A percentile compares a stretch with the other conserved stretches of the same genome.
phyloP scores from a whole-genome alignment of 2,797 vertebrate species.

The Etheostoma nigrum region DNA sequence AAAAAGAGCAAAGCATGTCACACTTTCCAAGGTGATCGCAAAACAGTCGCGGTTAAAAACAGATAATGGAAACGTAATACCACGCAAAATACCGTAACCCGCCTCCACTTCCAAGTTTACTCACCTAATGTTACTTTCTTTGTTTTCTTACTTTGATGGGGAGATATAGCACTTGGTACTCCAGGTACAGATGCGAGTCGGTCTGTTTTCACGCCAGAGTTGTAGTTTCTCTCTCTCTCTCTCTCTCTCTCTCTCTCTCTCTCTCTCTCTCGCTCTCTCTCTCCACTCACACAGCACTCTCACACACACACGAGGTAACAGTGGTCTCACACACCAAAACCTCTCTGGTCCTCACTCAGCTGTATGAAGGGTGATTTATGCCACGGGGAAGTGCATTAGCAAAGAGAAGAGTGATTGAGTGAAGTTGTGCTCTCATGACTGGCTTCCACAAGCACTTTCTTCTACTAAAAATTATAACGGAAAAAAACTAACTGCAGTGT shows the following conservation, averaged over 20 bases:
- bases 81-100: neutral
- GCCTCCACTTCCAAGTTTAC: neutral
- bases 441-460: neutral
- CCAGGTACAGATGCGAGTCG: conserved; percentile 28
- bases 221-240: conserved; percentile 1
- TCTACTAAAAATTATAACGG: conserved; percentile 1
- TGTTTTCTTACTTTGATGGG: conserved; percentile 5
- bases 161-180: conserved; percentile 20
- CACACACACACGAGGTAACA: neutral
- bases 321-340: conserved; percentile 10
- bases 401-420: neutral
- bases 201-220: conserved; percentile 4
- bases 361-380: conserved; percentile 55
- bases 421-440: too few relatives aligned
- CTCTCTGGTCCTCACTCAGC: conserved; percentile 17
- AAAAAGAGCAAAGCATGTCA: conserved; percentile 13
- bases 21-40: neutral
- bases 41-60: neutral
- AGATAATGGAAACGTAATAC: accelerated
- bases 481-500: neutral
- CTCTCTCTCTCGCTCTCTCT: conserved; percentile 12
- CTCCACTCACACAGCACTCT: neutral
- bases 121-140: conserved; percentile 41
- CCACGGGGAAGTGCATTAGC: conserved; percentile 19
- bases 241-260: neutral